Evolutionary conservation across 2,113 vertebrate species (phyloP).

Genomic region (Cathartes aura): DNA sequence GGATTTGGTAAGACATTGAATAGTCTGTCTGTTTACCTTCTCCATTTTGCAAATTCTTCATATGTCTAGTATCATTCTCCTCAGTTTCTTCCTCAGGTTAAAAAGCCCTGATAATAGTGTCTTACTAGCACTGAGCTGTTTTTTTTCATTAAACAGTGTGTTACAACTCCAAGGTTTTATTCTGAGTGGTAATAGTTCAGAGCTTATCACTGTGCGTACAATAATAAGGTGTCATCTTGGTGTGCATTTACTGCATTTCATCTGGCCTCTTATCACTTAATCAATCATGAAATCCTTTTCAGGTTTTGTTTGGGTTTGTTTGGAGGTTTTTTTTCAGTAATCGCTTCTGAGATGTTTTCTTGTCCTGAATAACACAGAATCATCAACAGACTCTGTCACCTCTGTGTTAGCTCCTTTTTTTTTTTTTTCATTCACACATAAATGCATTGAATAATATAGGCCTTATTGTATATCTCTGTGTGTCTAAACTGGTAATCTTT

Average conservation of each 20-base stretch:
- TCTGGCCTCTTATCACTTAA: not conserved
- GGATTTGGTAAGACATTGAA: not conserved
- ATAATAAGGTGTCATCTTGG: not conserved
- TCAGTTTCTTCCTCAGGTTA: not conserved
- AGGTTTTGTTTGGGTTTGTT: not conserved
- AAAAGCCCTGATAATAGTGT: not conserved
- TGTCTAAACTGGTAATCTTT: not conserved
- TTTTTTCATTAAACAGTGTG: not conserved
- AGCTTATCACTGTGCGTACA: not conserved
- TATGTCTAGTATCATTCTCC: not conserved
- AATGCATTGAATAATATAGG: not conserved
- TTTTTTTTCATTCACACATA: not conserved
- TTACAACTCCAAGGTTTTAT: not conserved
- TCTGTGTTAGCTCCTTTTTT: fast-evolving
- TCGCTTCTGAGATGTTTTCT: not conserved
- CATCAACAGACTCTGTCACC: not conserved
- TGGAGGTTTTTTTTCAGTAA: not conserved
- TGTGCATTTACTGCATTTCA: not conserved
- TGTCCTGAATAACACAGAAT: not conserved
- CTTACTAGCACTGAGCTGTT: not conserved
- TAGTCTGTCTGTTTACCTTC: not conserved
- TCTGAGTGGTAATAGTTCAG: not conserved
- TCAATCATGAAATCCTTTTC: not conserved
- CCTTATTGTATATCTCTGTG: not conserved
- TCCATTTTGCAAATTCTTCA: not conserved